Percentiles rank a stretch among this genome's conserved stretches.
Evolutionary conservation across 2,888 invertebrate species (phyloP).

Genomic region (Polymixis lichenea): DNA sequence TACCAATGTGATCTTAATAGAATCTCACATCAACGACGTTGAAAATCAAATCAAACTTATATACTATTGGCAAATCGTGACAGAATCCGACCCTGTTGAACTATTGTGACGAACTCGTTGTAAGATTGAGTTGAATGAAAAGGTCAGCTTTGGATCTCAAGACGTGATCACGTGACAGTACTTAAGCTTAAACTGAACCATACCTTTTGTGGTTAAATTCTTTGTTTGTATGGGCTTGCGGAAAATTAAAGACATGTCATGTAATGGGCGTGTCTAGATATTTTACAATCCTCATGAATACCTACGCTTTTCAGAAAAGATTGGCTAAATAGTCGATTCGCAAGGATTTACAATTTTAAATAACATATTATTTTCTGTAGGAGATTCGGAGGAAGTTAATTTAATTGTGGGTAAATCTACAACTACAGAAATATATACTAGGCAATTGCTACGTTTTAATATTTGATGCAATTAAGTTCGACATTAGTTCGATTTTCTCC

Average conservation of each 20-base stretch:
- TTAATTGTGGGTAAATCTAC: too few species aligned
- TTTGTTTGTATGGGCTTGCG: neutral
- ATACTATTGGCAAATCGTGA: conserved; percentile 11
- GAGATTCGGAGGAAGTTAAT: too few species aligned
- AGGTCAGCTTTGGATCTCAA: conserved; percentile 7
- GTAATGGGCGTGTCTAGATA: neutral
- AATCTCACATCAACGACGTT: neutral
- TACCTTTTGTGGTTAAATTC: neutral
- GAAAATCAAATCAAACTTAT: neutral
- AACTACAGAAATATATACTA: too few species aligned
- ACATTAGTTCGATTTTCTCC: too few species aligned
- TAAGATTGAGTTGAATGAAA: conserved; percentile 3
- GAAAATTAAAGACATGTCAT: neutral
- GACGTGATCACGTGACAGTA: neutral
- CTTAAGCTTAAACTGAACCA: neutral
- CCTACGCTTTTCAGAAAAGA: too few species aligned
- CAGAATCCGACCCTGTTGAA: conserved; percentile 6
- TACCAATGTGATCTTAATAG: neutral
- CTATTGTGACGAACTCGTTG: conserved; percentile 18
- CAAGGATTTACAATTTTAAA: too few species aligned
- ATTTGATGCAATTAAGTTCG: too few species aligned
- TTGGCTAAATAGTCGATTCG: too few species aligned
- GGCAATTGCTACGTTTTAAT: too few species aligned
- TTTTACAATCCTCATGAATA: neutral
- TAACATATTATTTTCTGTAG: too few species aligned